Base-by-base conservation (phyloP, 2,888 invertebrate genomes). In the Syrphus vitripennis region DNA sequence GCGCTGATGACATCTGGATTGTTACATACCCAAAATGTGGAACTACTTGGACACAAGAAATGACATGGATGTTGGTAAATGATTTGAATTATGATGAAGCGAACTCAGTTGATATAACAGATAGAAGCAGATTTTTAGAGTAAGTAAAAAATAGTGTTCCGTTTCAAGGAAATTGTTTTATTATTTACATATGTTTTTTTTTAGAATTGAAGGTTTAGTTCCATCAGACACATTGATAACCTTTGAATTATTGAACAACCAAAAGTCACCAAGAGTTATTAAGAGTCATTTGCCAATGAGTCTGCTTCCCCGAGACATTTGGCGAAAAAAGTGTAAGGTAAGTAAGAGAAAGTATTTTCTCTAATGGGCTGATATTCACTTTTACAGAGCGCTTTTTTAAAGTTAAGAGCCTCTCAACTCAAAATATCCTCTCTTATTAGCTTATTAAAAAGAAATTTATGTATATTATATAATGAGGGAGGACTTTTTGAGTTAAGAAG, bases 31-130 rank as follows among this genome's bases (percentile, higher is more conserved):
- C 81, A 16, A 87, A 88, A 76, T 79, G 80, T 61, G 88, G 88
- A 45, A 87, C 88, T 4, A 88, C 88, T 45, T 88, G 88, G 88
- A 75, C 69, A 5, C 87, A 87, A 48, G 88, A 88, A 75, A 86
- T 88, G 87, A 24, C 78, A 9, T 88, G 87, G 84, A 57, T 87
- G 55, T 21, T 88, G 2, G 55, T 65, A n/a, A 80, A 88, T 29
- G 48, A 82, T 55, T 65, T 81, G 14, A 77, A 88, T 63, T 88
- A 74, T 48, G 57, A 67, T 3, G 63, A 31, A 42, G 83, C 84
- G 3, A 37, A 53, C 9, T 63, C 48, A 37, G 12, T 55, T 7
- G 61, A 65, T 9, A 19, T 86, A 10, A 69, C 55, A 21, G 7
- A 63, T 45, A 65, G 88, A 65, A 86, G 83, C 34, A 79, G 79